A percentile compares a stretch with the other conserved stretches of the same genome.
Evolutionary conservation across 2,113 vertebrate genomes (phyloP).

Genomic region (Damaliscus lunatus): DNA sequence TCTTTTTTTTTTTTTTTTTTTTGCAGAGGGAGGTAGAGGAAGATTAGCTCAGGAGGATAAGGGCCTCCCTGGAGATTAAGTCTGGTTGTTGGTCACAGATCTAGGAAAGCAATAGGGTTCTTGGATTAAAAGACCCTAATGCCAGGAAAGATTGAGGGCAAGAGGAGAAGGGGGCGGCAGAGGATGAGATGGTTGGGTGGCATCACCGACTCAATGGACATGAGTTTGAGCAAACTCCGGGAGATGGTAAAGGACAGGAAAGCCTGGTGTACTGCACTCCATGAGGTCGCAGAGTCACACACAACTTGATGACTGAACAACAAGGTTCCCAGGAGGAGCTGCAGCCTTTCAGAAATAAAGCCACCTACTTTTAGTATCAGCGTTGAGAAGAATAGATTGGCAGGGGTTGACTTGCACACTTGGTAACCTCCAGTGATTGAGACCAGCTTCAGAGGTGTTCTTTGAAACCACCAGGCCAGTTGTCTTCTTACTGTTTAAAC

Average conservation of each 20-base stretch:
- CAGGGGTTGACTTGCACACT: background rate
- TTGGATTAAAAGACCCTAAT: background rate
- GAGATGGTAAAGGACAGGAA: background rate
- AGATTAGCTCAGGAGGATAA: background rate
- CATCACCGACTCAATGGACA: background rate
- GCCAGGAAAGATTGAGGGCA: background rate
- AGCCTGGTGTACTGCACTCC: background rate
- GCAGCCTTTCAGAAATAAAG: background rate
- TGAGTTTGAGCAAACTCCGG: background rate
- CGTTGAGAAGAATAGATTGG: background rate
- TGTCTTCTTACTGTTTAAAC: background rate
- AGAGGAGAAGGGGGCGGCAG: background rate
- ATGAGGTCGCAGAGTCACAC: background rate
- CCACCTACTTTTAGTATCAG: background rate
- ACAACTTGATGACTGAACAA: background rate
- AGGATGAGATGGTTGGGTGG: background rate
- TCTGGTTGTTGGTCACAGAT: background rate
- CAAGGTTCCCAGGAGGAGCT: background rate
- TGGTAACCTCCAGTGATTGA: background rate
- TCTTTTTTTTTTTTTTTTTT: background rate
- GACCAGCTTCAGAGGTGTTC: background rate
- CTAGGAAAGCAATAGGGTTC: background rate
- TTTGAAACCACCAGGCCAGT: background rate
- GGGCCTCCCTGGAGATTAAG: background rate
- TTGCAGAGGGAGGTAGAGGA: background rate